Evolutionary conservation across 2,797 vertebrate genomes (phyloP).

Genomic region (Craterocephalus amniculus): DNA sequence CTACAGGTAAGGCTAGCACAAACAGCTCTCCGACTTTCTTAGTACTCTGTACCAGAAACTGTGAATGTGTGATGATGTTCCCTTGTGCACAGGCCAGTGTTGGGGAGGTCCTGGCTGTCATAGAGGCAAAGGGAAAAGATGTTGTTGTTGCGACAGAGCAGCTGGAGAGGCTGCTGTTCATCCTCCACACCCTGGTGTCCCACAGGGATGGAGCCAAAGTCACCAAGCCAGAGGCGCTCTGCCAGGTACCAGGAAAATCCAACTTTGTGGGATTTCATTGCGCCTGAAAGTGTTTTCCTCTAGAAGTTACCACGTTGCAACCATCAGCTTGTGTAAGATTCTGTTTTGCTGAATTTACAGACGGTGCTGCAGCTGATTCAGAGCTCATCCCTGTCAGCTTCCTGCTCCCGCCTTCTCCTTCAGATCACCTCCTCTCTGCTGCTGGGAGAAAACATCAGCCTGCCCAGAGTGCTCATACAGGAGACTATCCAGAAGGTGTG

Average conservation of each 20-base stretch:
- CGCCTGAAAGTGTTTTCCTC: rapidly evolving
- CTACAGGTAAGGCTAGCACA: slow-evolving; percentile 82
- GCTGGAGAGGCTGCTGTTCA: slow-evolving; percentile 88
- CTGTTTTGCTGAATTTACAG: slow-evolving; percentile 65
- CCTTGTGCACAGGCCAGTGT: slow-evolving; percentile 79
- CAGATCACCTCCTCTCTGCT: slow-evolving; percentile 88
- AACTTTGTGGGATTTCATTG: rapidly evolving
- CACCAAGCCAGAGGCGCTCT: slow-evolving; percentile 84
- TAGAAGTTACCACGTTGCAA: no score
- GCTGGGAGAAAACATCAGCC: slow-evolving; percentile 85
- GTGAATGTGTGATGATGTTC: not conserved
- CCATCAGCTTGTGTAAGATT: not conserved
- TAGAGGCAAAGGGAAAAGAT: slow-evolving; percentile 66
- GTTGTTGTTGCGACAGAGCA: slow-evolving; percentile 80
- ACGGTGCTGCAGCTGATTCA: slow-evolving; percentile 81
- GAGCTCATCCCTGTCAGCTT: slow-evolving; percentile 72
- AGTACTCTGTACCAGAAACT: no score
- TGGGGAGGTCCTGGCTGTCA: slow-evolving; percentile 75
- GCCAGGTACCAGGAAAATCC: slow-evolving; percentile 79
- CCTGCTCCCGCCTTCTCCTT: slow-evolving; percentile 86
- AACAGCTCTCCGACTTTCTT: not conserved
- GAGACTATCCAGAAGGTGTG: slow-evolving; percentile 87
- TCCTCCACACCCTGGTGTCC: slow-evolving; percentile 86
- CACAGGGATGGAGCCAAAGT: slow-evolving; percentile 89
- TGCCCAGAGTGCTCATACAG: slow-evolving; percentile 83